Evolutionary conservation across 2,888 invertebrate species (phyloP).

Genomic region (Lomographa bimaculata): DNA sequence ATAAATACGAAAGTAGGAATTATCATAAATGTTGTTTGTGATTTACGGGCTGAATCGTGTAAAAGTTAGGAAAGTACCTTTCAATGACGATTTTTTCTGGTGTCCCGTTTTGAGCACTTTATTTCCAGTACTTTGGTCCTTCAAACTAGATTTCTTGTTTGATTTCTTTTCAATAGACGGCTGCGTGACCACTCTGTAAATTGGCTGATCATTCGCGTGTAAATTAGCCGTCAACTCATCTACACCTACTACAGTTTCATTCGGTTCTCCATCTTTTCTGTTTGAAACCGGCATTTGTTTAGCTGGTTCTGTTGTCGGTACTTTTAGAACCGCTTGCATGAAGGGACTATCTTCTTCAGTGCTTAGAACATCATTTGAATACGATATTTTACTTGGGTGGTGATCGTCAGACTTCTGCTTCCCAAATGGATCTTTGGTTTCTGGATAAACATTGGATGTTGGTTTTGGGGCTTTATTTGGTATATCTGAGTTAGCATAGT

Average conservation of each 20-base stretch:
- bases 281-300: constrained; percentile 57
- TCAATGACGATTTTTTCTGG: constrained; percentile 74
- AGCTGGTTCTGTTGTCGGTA: constrained; percentile 60
- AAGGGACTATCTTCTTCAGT: constrained; percentile 71
- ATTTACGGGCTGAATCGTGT: no score
- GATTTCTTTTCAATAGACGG: constrained; percentile 70
- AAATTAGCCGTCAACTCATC: constrained; percentile 75
- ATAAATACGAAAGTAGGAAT: no score
- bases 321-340: constrained; percentile 72
- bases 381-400: constrained; percentile 64
- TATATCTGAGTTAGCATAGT: constrained; percentile 32
- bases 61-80: constrained; percentile 49
- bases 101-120: constrained; percentile 69
- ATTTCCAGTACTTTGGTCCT: constrained; percentile 50
- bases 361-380: constrained; percentile 62
- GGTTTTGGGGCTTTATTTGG: constrained; percentile 49
- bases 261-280: constrained; percentile 69
- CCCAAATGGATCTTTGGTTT: constrained; percentile 28
- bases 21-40: no score
- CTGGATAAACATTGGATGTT: constrained; percentile 38
- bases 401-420: constrained; percentile 46
- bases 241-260: constrained; percentile 66
- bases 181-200: constrained; percentile 76
- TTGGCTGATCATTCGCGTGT: constrained; percentile 75
- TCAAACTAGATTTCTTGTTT: constrained; percentile 63